A percentile compares a stretch with the other conserved stretches of the same genome.
phyloP scores from a whole-genome alignment of 2,888 invertebrate genomes.

The Entomobrya proxima region DNA sequence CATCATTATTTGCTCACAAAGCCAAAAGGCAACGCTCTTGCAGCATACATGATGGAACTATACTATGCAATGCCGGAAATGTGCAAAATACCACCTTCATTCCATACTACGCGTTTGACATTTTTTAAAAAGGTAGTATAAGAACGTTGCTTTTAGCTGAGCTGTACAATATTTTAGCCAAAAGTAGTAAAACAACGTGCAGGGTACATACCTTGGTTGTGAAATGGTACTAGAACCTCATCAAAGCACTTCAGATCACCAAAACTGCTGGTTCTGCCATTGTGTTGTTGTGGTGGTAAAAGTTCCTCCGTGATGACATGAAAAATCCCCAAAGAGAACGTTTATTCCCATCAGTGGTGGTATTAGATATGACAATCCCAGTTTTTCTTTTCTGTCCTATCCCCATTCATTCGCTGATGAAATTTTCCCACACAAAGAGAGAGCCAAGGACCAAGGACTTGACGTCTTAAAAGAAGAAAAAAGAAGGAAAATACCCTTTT shows the following conservation, averaged over 20 bases:
- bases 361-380: constrained; percentile 47
- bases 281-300: constrained; percentile 20
- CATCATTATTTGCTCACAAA: constrained; percentile 68
- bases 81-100: too few relatives aligned
- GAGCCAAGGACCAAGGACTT: background rate
- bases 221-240: too few relatives aligned
- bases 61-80: too few relatives aligned
- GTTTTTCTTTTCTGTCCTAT: constrained; percentile 23
- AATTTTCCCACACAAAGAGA: background rate
- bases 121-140: too few relatives aligned
- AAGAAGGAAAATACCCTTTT: background rate
- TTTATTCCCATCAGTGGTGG: constrained; percentile 44
- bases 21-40: too few relatives aligned
- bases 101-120: too few relatives aligned
- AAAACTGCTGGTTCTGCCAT: background rate
- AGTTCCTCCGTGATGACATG: constrained; percentile 49
- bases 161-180: too few relatives aligned
- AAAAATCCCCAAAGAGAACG: constrained; percentile 48
- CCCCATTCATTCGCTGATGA: background rate
- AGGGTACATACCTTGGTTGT: too few relatives aligned
- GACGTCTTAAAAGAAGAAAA: constrained; percentile 23
- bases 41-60: background rate
- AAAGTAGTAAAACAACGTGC: too few relatives aligned
- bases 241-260: background rate
- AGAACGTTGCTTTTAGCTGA: too few relatives aligned